Percentiles rank a stretch among this genome's conserved stretches.
Evolutionary conservation across 2,888 invertebrate genomes (phyloP).

Genomic region (Argynnis bischoffii): DNA sequence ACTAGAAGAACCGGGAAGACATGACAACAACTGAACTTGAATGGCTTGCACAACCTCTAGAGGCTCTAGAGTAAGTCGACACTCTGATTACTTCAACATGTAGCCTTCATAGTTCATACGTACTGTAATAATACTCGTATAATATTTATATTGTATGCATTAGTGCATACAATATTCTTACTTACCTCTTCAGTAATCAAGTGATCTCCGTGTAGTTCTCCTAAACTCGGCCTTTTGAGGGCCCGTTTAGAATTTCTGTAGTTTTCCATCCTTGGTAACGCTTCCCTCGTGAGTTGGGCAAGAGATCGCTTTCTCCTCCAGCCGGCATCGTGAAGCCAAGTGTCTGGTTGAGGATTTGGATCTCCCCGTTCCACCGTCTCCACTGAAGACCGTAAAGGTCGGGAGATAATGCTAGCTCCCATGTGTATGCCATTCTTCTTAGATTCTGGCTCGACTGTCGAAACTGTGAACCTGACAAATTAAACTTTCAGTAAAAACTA

Average conservation of each 20-base stretch:
- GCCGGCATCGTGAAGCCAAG: slow-evolving; percentile 74
- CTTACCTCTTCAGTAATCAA: slow-evolving; percentile 68
- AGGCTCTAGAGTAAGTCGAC: too few relatives aligned
- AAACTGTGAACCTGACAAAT: slow-evolving; percentile 64
- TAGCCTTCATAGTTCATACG: too few relatives aligned
- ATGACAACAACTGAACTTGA: too few relatives aligned
- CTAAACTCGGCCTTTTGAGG: slow-evolving; percentile 90
- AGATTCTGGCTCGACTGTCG: slow-evolving; percentile 63
- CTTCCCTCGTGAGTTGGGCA: slow-evolving; percentile 88
- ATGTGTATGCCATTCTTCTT: slow-evolving; percentile 76
- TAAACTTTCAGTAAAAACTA: too few relatives aligned
- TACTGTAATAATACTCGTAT: too few relatives aligned
- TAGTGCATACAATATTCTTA: background rate
- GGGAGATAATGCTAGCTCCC: slow-evolving; percentile 72
- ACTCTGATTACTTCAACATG: too few relatives aligned
- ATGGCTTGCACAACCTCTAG: too few relatives aligned
- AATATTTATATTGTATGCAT: background rate
- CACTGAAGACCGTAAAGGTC: slow-evolving; percentile 65
- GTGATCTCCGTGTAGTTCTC: slow-evolving; percentile 89
- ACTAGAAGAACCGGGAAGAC: too few relatives aligned
- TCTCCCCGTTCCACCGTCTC: slow-evolving; percentile 62
- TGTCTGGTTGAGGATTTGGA: slow-evolving; percentile 58
- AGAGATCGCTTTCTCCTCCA: slow-evolving; percentile 82
- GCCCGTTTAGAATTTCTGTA: slow-evolving; percentile 90
- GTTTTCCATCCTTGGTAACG: slow-evolving; percentile 90